Evolutionary conservation across 1,140 invertebrate species (phyloP).

Genomic region (Ylistrum balloti): DNA sequence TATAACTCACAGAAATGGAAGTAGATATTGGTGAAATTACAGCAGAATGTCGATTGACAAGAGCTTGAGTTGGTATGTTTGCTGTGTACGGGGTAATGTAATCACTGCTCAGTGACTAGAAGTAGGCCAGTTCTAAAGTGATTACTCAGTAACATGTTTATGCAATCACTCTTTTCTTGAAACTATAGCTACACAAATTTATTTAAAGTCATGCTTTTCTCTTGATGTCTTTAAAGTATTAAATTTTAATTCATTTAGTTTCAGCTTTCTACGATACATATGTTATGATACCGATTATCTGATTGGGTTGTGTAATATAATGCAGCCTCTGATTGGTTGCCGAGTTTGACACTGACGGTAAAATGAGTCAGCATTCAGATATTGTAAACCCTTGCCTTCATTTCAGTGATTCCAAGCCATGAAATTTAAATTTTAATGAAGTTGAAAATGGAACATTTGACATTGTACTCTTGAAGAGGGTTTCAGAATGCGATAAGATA

Average conservation of each 20-base stretch:
- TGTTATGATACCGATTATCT: neutral
- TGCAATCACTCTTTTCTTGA: neutral
- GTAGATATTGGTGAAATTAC: neutral
- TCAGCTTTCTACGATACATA: neutral
- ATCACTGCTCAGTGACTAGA: neutral
- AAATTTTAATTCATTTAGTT: neutral
- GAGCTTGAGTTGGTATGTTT: neutral
- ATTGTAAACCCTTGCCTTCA: neutral
- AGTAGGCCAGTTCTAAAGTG: neutral
- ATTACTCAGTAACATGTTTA: neutral
- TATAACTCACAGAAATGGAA: neutral
- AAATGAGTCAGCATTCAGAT: neutral
- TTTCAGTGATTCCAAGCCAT: neutral
- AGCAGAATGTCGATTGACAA: neutral
- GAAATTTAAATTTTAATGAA: slow-evolving; percentile 36
- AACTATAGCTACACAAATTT: neutral
- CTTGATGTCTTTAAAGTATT: neutral
- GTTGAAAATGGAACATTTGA: slow-evolving; percentile 1
- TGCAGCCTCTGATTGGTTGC: neutral
- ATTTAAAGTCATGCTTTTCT: neutral
- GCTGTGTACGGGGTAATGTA: neutral
- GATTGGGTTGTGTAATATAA: neutral
- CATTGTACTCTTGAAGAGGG: neutral
- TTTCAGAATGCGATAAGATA: neutral
- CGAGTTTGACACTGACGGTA: neutral